A percentile compares a stretch with the other conserved stretches of the same genome.
phyloP scores from a whole-genome alignment of 2,888 invertebrate genomes.

The Halictus quadricinctus region DNA sequence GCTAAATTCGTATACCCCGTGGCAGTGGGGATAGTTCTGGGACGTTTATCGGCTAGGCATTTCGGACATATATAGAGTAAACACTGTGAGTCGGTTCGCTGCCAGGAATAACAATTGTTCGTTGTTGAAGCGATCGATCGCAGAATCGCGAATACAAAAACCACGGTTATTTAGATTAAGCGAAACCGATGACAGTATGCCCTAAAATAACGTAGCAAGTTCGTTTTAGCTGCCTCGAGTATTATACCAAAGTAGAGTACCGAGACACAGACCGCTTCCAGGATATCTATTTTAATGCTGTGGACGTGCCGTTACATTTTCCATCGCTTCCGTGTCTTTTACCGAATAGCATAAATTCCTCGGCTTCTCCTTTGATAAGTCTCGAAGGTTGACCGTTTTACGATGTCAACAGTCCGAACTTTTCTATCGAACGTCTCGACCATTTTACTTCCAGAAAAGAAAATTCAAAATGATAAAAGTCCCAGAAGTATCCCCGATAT shows the following conservation, averaged over 20 bases:
- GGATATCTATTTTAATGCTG: constrained; percentile 74
- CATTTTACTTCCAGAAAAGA: no score
- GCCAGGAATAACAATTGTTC: neutral
- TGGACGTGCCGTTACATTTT: constrained; percentile 69
- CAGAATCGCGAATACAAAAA: constrained; percentile 47
- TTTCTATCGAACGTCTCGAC: no score
- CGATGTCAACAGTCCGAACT: no score
- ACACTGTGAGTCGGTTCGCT: neutral
- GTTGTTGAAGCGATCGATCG: constrained; percentile 36
- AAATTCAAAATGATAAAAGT: no score
- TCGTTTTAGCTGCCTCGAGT: constrained; percentile 53
- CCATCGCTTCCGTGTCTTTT: constrained; percentile 55
- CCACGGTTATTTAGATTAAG: constrained; percentile 54
- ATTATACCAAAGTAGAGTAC: constrained; percentile 46
- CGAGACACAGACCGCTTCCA: constrained; percentile 56
- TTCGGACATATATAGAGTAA: no score
- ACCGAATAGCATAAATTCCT: neutral
- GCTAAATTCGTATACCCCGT: no score
- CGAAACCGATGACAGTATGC: constrained; percentile 67
- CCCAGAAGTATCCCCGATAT: no score
- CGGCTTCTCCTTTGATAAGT: neutral
- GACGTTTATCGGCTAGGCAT: no score
- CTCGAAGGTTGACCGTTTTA: neutral
- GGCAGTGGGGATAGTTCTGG: no score
- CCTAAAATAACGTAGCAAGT: constrained; percentile 71